Conservation (phyloP, 2,888 invertebrate species). For the Mamestra brassicae region DNA sequence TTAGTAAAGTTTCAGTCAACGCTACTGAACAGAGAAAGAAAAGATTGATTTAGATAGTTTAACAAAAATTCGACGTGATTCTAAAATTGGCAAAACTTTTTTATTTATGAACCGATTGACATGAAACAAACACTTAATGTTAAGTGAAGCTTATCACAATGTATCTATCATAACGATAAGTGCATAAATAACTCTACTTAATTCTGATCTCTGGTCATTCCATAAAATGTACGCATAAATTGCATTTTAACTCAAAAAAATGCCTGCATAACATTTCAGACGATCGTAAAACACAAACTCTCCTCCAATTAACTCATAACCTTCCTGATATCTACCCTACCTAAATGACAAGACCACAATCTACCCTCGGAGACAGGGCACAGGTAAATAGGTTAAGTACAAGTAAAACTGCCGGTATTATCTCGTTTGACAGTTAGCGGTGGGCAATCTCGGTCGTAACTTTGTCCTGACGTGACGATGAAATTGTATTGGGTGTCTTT, state of each 20-base stretch:
- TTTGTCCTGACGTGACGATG: conserved; percentile 53
- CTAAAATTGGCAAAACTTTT: too few species aligned
- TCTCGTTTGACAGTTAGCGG: conserved; percentile 62
- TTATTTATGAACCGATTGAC: too few species aligned
- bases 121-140: too few species aligned
- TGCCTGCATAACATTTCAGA: not conserved
- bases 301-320: conserved; percentile 35
- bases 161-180: too few species aligned
- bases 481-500: conserved; percentile 22
- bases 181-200: too few species aligned
- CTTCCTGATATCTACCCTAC: conserved; percentile 17
- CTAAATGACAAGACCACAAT: conserved; percentile 48
- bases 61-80: too few species aligned
- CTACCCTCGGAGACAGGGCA: conserved; percentile 46
- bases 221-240: too few species aligned
- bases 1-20: too few species aligned
- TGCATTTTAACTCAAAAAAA: not conserved
- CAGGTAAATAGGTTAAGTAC: conserved; percentile 62
- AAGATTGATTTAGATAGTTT: too few species aligned
- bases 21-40: too few species aligned
- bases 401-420: conserved; percentile 63
- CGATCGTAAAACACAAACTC: conserved; percentile 13
- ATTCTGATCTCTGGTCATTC: too few species aligned
- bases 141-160: too few species aligned
- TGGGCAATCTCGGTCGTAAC: conserved; percentile 61